Evolutionary conservation across 2,797 vertebrate genomes (phyloP), one percentile per base, ranked within the genome.

Genomic region (Hipposideros larvatus): DNA sequence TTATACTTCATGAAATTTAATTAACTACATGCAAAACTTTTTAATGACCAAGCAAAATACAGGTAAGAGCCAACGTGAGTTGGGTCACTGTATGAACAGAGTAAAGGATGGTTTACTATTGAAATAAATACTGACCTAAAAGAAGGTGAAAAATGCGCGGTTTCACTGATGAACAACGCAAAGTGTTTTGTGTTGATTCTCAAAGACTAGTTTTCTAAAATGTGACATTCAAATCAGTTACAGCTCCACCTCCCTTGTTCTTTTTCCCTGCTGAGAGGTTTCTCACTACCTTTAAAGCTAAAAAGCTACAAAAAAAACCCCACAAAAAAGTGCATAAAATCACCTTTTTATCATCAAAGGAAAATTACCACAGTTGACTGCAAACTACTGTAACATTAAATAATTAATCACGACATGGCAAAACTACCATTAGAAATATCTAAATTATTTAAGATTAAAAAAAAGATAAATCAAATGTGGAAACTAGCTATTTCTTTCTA

Each of bases 1-100:
- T 79, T 97, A 84, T 91, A 94, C 89, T 96, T 92, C 73, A 71
- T 85, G 74, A 83, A 92, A 82, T 87, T 91, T 65, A 97, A 95
- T 96, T 90, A 95, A 78, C 80, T 80, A 65, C 63, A 85, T n/a
- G 85, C 46, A 80, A 86, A 95, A 92, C 5, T 87, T 55, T 53
- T 86, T 85, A 88, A 91, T 70, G 63, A 92, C 68, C 75, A 90
- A 96, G 84, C 66, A 93, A 96, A 95, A 92, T 63, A 92, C 0
- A 86, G 31, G 15, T 61, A 95, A 83, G 51, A 21, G 41, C 63
- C 79, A 82, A 87, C 24, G 3, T 84, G 68, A 96, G 74, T 46
- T 90, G 41, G 68, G 22, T 82, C 48, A 63, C 80, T 61, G 13
- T 18, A 53, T 43, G 90, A 92, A 86, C 7, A 70, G 19, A 26